These are phyloP conservation scores for Leptestheria dahalacensis DNA, from an alignment of 1,140 invertebrate species.

Conservation along the genomic window DNA sequence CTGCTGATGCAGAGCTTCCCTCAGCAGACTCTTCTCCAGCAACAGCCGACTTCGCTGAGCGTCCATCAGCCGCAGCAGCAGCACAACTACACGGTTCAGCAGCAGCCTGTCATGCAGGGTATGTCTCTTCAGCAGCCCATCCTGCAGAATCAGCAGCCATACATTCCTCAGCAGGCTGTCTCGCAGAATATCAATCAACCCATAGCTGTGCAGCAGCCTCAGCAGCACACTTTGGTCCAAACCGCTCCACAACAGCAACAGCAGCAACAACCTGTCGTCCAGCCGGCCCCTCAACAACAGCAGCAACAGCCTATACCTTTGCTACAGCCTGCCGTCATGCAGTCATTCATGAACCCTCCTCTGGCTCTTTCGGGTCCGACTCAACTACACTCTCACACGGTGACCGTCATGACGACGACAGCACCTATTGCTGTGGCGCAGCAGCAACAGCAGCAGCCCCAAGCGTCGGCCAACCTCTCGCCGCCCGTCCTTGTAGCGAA, in stretches of 20 bases:
- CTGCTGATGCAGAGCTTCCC: too few relatives aligned
- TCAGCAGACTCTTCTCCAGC: too few relatives aligned
- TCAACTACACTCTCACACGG: neutral
- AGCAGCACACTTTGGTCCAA: neutral
- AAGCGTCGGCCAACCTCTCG: neutral
- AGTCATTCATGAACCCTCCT: neutral
- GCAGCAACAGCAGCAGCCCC: neutral
- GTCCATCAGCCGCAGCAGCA: too few relatives aligned
- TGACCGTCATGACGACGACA: neutral
- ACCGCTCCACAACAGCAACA: neutral
- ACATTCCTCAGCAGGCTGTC: neutral
- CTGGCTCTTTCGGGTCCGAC: neutral
- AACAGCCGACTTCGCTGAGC: too few relatives aligned
- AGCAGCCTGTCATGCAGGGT: too few relatives aligned
- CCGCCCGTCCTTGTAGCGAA: neutral
- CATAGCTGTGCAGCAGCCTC: neutral
- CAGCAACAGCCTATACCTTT: neutral
- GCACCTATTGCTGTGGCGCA: neutral
- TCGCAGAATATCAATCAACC: neutral
- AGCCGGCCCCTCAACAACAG: neutral
- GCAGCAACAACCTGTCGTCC: neutral
- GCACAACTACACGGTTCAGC: too few relatives aligned
- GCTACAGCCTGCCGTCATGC: neutral
- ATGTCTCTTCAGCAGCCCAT: too few relatives aligned
- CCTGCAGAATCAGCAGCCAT: neutral